Percentiles rank a stretch among this genome's conserved stretches.
Evolutionary conservation across 1,140 invertebrate genomes (phyloP).

Genomic region (Drosophila eugracilis): DNA sequence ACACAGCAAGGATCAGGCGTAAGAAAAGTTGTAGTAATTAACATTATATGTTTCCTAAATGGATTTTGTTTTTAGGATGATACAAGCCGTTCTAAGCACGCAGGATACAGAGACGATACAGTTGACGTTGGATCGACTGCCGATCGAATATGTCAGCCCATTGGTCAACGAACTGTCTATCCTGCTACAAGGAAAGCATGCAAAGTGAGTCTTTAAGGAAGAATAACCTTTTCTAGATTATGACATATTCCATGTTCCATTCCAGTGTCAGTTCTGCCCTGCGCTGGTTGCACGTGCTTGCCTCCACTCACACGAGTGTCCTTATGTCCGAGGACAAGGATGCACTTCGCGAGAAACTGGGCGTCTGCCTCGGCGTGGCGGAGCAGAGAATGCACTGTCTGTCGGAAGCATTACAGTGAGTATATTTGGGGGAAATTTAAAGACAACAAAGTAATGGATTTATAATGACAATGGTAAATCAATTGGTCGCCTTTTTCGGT

Average conservation of each 20-base stretch:
- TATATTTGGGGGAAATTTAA: slow-evolving; percentile 4
- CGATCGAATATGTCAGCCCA: slow-evolving; percentile 87
- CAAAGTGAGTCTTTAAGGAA: slow-evolving; percentile 85
- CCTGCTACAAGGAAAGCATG: slow-evolving; percentile 87
- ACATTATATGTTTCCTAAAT: not conserved
- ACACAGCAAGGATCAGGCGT: slow-evolving; percentile 90
- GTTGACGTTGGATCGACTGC: slow-evolving; percentile 87
- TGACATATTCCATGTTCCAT: not conserved
- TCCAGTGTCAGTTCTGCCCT: slow-evolving; percentile 87
- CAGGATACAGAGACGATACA: slow-evolving; percentile 87
- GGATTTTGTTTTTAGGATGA: slow-evolving; percentile 75
- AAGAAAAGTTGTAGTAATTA: slow-evolving; percentile 25
- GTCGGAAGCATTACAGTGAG: slow-evolving; percentile 84
- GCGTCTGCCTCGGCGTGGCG: slow-evolving; percentile 87
- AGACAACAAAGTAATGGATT: not conserved
- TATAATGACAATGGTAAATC: not conserved
- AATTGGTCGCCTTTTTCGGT: not conserved
- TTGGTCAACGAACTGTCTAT: slow-evolving; percentile 88
- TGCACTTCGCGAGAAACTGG: slow-evolving; percentile 84
- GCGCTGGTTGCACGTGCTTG: slow-evolving; percentile 87
- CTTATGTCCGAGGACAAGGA: slow-evolving; percentile 85
- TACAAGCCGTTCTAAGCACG: slow-evolving; percentile 86
- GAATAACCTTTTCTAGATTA: not conserved
- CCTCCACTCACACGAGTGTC: slow-evolving; percentile 88
- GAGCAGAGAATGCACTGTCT: slow-evolving; percentile 86